phyloP scores from a whole-genome alignment of 2,888 invertebrate species.

The Polietes domitor region DNA sequence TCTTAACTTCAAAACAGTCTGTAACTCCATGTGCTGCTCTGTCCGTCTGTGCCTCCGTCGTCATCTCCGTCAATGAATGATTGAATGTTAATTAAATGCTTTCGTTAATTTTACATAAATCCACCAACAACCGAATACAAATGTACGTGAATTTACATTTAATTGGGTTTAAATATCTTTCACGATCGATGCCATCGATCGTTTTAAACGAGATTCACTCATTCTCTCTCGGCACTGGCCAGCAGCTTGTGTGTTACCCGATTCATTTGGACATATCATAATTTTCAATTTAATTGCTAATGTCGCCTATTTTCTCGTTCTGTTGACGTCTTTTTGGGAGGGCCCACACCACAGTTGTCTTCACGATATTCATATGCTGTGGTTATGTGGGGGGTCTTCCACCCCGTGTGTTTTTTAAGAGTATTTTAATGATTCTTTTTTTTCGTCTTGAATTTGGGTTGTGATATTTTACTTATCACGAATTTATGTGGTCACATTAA shows the following conservation, averaged over 20 bases:
- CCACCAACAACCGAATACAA: conserved; percentile 29
- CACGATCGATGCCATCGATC: conserved; percentile 31
- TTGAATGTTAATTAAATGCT: conserved; percentile 67
- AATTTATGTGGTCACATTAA: conserved; percentile 66
- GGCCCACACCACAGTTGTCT: not conserved
- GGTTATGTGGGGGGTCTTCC: conserved; percentile 60
- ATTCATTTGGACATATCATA: conserved; percentile 54
- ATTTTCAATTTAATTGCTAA: conserved; percentile 64
- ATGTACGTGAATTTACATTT: conserved; percentile 62
- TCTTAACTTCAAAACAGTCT: conserved; percentile 3
- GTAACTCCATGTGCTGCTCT: not conserved
- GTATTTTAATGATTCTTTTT: conserved; percentile 43
- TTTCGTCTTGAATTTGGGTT: not conserved
- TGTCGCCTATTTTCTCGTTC: conserved; percentile 62
- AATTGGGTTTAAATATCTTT: conserved; percentile 66
- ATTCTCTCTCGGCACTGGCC: not conserved
- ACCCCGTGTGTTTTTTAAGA: conserved; percentile 45
- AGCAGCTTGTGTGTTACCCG: conserved; percentile 28
- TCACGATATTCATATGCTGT: not conserved
- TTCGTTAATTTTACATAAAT: conserved; percentile 53
- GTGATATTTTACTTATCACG: conserved; percentile 59
- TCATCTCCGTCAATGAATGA: conserved; percentile 51
- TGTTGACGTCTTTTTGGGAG: conserved; percentile 19
- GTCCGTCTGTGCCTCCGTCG: not conserved
- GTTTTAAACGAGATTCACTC: not conserved